Evolutionary conservation across 2,888 invertebrate genomes (phyloP), one percentile per base, ranked within the genome.

Genomic region (Leptothorax acervorum): DNA sequence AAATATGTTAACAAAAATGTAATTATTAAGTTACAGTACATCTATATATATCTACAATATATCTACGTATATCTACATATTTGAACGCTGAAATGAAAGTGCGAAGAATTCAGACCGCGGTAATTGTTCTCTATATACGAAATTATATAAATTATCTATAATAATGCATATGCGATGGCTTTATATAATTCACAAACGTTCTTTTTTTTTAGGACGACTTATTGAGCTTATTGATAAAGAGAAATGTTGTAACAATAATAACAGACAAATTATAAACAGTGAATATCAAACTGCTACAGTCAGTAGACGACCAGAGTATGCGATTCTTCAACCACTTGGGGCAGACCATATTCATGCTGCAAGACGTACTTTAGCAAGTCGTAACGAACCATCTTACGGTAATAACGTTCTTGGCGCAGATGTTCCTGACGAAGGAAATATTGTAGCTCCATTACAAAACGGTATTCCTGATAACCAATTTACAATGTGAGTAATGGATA

Each of bases 1-100:
- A n/a, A 75, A 35, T 62, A 62, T 31, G n/a, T 62, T 75, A 62
- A 75, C 5, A 15, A 75, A 75, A 74, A 74, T 3, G 18, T 48
- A 75, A 75, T 62, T 74, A 62, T 75, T 74, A 31, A 12, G 15
- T 74, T 75, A 75, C 74, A 75, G 48, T 75, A 73, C 4, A 15
- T 15, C 48, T 48, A 48, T 11, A 4, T 48, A 48, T 15, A 28
- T 60, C 45, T 60, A 62, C 48, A n/a, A 3, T 62, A 39, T 35
- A 62, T 23, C 62, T 35, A 75, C 35, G 8, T 48, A 39, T 35
- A 75, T 23, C 62, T 35, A 75, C 35, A 3, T 48, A 75, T 48
- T 73, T 62, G 62, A 62, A 75, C 1, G 62, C 31, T 48, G 62
- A 75, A 75, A 48, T 75, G 18, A 76, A 76, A 65, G 39, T 65